These are phyloP conservation scores for Elmis aenea DNA, from an alignment of 2,888 invertebrate species.

Conservation along the genomic window DNA sequence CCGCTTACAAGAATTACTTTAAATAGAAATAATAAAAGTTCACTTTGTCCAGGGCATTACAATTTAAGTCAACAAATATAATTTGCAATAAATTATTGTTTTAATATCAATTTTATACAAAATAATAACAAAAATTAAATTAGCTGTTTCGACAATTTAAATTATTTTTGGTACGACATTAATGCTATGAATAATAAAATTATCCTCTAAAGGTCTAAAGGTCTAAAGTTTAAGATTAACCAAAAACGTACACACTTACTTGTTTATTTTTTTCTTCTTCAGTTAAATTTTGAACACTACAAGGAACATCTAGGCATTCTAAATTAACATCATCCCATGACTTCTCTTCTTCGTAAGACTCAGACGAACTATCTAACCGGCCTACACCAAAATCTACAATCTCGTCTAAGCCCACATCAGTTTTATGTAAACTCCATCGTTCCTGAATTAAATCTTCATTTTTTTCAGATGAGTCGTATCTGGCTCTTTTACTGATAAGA, in stretches of 20 bases:
- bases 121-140: neutral
- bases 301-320: slow-evolving; percentile 32
- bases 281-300: slow-evolving; percentile 15
- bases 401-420: slow-evolving; percentile 47
- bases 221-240: no score
- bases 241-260: slow-evolving; percentile 8
- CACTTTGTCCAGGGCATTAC: no score
- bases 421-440: slow-evolving; percentile 37
- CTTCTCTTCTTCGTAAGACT: no score
- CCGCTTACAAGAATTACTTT: no score
- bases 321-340: slow-evolving; percentile 29
- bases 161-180: slow-evolving; percentile 6
- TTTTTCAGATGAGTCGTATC: slow-evolving; percentile 30
- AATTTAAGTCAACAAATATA: no score
- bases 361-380: no score
- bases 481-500: slow-evolving; percentile 38
- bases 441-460: slow-evolving; percentile 13
- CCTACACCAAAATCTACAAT: slow-evolving; percentile 58
- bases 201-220: no score
- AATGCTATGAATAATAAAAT: no score
- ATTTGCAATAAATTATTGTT: no score
- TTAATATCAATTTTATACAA: no score
- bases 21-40: no score
- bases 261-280: slow-evolving; percentile 14
- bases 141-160: neutral